Evolutionary conservation across 1,140 invertebrate species (phyloP), one percentile per base, ranked within the genome.

Genomic region (Temnothorax longispinosus): DNA sequence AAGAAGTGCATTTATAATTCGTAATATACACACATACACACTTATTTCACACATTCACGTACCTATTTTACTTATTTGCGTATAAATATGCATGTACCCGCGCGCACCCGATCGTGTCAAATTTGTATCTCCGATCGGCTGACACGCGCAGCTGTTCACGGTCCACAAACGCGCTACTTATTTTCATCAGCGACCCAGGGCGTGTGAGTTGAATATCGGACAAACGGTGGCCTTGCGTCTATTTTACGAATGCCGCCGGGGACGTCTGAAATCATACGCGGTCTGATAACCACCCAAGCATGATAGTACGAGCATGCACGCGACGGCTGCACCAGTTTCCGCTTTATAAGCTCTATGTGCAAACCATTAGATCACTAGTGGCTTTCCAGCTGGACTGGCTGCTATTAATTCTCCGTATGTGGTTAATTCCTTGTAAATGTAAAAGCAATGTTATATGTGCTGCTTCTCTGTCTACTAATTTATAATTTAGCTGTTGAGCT

Each of bases 1-100:
- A 74, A 77, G 58, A 62, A 65, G 77, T 90, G 89, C 89, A 90
- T 89, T 90, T 90, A 88, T 82, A 71, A 8, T 89, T 60, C 32
- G 67, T 44, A 64, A 58, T 65, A 50, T 38, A 72, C 44, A 69
- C 21, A 52, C 11, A 41, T 4, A 78, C 27, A 32, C 27, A 65
- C 18, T 27, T 58, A 58, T n/a, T 58, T 58, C 56, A 47, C 11
- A 27, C 3, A 69, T 65, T 41, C 5, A 38, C 62, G 6, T 44
- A 27, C 4, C 47, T 47, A 47, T 47, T 67, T 67, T 44, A 67
- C 41, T 47, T 27, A 47, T 47, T 69, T 47, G 8, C 10, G 15
- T 64, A 60, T 65, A 11, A 18, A 44, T 27, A 27, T 15, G 21
- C 41, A 35, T 50, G 54, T 11, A 35, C n/a, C n/a, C 35, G 54